Evolutionary conservation across 2,113 vertebrate species (phyloP).

Genomic region (Thamnophis sirtalis): DNA sequence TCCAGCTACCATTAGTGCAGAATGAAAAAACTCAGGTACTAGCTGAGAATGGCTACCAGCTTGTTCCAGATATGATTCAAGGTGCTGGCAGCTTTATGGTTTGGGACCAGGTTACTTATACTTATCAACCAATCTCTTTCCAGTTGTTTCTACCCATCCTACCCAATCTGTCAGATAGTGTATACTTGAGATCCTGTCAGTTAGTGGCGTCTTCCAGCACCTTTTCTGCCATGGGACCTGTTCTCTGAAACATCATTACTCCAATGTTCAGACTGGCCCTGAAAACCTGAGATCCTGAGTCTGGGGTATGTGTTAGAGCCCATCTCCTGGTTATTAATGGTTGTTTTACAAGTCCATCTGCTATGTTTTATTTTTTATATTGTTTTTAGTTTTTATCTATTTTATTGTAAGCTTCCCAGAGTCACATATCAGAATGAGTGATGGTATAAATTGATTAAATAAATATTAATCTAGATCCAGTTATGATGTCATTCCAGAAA

Average conservation of each 20-base stretch:
- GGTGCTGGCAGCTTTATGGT: neutral
- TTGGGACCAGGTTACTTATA: neutral
- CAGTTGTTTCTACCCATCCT: neutral
- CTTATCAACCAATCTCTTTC: neutral
- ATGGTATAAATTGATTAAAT: too few relatives aligned
- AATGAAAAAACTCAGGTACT: too few relatives aligned
- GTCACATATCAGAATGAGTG: too few relatives aligned
- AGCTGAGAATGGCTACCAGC: too few relatives aligned
- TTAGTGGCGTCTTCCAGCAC: neutral
- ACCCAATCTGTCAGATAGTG: neutral
- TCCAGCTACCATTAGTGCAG: too few relatives aligned
- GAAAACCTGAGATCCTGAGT: neutral
- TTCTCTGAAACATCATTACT: neutral
- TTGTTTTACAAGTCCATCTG: too few relatives aligned
- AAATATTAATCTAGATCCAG: too few relatives aligned
- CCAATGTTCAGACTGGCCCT: neutral
- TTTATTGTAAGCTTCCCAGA: too few relatives aligned
- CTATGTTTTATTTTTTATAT: too few relatives aligned
- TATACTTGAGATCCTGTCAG: neutral
- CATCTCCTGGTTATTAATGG: neutral
- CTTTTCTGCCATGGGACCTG: neutral
- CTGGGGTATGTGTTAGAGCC: neutral
- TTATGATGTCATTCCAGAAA: too few relatives aligned
- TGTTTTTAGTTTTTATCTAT: too few relatives aligned
- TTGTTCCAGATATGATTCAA: too few relatives aligned